A percentile compares a stretch with the other conserved stretches of the same genome.
These are phyloP conservation scores for Papilio gigon DNA, from an alignment of 2,888 invertebrate species.

Conservation along the genomic window DNA sequence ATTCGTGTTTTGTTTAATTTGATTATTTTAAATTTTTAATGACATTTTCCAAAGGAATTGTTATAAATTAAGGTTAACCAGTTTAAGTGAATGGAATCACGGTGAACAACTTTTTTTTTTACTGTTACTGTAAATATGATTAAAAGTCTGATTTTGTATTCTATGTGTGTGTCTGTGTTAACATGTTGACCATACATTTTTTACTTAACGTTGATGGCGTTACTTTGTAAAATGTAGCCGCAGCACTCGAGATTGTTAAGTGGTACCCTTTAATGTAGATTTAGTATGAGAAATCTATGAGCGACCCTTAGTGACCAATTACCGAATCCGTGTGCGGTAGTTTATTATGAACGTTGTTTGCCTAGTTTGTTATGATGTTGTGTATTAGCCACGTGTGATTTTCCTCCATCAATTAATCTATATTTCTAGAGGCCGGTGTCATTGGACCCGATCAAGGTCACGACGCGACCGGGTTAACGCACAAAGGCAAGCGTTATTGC, in stretches of 20 bases:
- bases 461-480: conserved; percentile 43
- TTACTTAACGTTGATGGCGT: too few species aligned
- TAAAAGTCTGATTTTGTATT: conserved; percentile 4
- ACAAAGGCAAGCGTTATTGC: conserved; percentile 41
- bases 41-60: neutral
- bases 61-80: neutral
- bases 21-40: neutral
- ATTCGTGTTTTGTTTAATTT: neutral
- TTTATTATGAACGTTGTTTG: neutral
- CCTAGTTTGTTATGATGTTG: neutral
- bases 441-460: conserved; percentile 54
- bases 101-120: neutral
- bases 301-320: too few species aligned
- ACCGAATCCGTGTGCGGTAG: neutral
- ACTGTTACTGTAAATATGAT: neutral
- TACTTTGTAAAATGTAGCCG: too few species aligned
- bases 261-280: neutral
- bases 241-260: too few species aligned
- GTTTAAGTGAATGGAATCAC: neutral
- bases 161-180: too few species aligned
- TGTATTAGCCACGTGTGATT: conserved; percentile 17
- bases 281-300: neutral
- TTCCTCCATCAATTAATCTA: conserved; percentile 44
- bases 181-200: too few species aligned
- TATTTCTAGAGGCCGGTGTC: conserved; percentile 51